These are phyloP conservation scores for Syngnathus acus DNA, from an alignment of 2,797 vertebrate species.

Conservation along the genomic window DNA sequence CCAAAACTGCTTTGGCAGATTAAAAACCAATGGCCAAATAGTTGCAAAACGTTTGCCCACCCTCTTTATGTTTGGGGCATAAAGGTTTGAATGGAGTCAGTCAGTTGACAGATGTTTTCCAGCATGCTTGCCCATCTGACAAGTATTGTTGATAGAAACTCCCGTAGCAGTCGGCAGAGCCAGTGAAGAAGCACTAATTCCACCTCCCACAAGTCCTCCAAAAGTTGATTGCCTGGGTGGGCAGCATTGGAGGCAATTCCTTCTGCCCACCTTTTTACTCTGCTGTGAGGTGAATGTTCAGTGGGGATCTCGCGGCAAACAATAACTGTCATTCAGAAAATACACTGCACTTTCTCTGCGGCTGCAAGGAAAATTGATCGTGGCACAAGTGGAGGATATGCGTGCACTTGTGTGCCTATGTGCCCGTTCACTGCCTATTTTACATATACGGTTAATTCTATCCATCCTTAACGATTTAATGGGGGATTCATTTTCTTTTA, in stretches of 20 bases:
- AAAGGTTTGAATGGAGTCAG: slow-evolving; percentile 33
- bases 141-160: slow-evolving; percentile 54
- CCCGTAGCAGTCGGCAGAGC: slow-evolving; percentile 44
- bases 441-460: too few relatives aligned
- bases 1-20: background rate
- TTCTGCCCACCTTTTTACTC: slow-evolving; percentile 60
- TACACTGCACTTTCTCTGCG: slow-evolving; percentile 46
- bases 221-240: slow-evolving; percentile 67
- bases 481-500: too few relatives aligned
- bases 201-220: slow-evolving; percentile 65
- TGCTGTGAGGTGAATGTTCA: slow-evolving; percentile 59
- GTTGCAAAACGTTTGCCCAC: background rate
- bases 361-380: slow-evolving; percentile 30
- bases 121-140: slow-evolving; percentile 51
- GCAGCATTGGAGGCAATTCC: slow-evolving; percentile 57
- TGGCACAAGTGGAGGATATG: slow-evolving; percentile 30
- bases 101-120: slow-evolving; percentile 46
- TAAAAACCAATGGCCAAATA: background rate
- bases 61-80: background rate
- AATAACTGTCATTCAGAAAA: slow-evolving; percentile 61
- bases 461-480: too few relatives aligned
- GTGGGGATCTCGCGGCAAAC: slow-evolving; percentile 61
- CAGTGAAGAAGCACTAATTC: slow-evolving; percentile 58
- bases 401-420: background rate
- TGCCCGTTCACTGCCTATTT: background rate